These are phyloP conservation scores for Phaethornis superciliosus DNA, from an alignment of 2,113 vertebrate species.

Conservation along the genomic window DNA sequence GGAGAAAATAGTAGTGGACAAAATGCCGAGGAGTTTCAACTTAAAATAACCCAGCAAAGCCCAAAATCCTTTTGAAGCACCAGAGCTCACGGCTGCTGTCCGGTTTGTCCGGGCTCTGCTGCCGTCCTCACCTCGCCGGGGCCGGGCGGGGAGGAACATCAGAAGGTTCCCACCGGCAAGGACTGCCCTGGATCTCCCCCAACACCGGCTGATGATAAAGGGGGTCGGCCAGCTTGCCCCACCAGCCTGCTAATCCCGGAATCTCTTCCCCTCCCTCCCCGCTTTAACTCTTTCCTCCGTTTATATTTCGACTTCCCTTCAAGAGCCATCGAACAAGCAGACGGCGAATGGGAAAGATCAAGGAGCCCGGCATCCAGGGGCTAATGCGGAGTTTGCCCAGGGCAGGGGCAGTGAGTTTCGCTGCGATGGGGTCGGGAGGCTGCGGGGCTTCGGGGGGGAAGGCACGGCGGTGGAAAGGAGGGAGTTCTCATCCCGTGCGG, in stretches of 20 bases:
- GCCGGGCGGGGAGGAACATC: not conserved
- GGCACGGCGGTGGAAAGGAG: not conserved
- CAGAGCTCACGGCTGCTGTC: not conserved
- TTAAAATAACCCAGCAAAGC: not conserved
- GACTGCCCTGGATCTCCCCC: not conserved
- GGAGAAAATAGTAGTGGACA: not conserved
- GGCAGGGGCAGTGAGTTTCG: accelerated
- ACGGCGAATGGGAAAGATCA: not conserved
- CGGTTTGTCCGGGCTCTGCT: not conserved
- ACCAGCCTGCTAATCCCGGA: not conserved
- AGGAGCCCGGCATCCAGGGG: not conserved
- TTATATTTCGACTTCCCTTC: not conserved
- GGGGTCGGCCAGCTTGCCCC: not conserved
- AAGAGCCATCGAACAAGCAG: not conserved
- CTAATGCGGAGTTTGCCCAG: not conserved
- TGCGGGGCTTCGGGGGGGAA: not conserved
- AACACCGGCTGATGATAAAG: not conserved
- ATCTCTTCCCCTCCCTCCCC: too few relatives aligned
- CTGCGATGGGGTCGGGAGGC: too few relatives aligned
- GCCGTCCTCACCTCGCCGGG: too few relatives aligned
- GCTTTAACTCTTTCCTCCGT: not conserved
- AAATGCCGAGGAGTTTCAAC: not conserved
- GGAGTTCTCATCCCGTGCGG: not conserved
- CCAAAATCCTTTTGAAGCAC: not conserved
- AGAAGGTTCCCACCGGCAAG: not conserved